These are phyloP conservation scores for Formica exsecta DNA, from an alignment of 1,140 invertebrate species.

Conservation along the genomic window DNA sequence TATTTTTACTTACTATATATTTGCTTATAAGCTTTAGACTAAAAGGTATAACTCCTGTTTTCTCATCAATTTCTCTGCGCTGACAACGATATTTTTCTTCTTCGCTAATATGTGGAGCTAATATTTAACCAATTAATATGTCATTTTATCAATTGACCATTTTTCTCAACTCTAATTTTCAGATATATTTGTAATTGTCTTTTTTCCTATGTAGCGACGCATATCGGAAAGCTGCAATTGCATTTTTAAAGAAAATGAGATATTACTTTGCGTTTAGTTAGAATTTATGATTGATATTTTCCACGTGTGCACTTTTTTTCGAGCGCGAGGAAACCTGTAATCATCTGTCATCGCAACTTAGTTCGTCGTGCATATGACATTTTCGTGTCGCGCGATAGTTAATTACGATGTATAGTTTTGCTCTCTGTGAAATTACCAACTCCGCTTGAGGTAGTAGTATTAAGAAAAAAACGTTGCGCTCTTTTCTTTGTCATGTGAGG, in stretches of 20 bases:
- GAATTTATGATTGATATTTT: slow-evolving; percentile 1
- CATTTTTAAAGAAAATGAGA: slow-evolving; percentile 28
- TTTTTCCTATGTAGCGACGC: background rate
- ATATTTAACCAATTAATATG: slow-evolving; percentile 18
- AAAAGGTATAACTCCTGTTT: background rate
- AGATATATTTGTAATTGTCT: background rate
- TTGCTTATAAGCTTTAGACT: background rate
- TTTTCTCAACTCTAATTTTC: slow-evolving; percentile 11
- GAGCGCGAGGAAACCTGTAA: background rate
- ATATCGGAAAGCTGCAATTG: background rate
- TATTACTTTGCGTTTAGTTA: background rate
- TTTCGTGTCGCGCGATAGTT: background rate
- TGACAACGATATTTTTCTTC: slow-evolving; percentile 5
- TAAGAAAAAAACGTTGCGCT: background rate
- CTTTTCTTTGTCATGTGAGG: background rate
- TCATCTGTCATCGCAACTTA: slow-evolving; percentile 23
- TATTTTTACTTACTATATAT: background rate
- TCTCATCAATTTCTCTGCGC: too few relatives aligned
- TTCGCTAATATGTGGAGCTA: background rate
- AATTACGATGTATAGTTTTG: slow-evolving; percentile 28
- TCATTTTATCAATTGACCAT: background rate
- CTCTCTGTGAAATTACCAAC: slow-evolving; percentile 22
- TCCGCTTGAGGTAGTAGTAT: background rate
- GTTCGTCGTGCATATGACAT: background rate
- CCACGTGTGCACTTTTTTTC: background rate